Conservation (phyloP, 2,797 vertebrate genomes). For the Betta splendens region DNA sequence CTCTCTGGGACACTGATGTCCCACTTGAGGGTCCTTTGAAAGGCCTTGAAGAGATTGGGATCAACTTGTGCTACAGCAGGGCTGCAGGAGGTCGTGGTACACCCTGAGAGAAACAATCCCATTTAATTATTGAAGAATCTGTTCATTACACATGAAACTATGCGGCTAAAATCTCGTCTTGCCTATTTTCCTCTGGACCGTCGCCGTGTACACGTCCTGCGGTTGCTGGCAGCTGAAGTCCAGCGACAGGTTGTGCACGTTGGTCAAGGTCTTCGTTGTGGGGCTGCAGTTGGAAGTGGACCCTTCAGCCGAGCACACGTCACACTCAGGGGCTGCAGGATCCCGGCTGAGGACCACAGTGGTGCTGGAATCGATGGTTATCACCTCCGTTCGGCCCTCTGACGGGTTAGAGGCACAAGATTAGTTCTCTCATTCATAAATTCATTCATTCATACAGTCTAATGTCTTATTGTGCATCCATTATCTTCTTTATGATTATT, state of each 20-base stretch:
- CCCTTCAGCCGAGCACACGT: constrained; percentile 58
- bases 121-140: no score
- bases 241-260: constrained; percentile 31
- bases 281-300: constrained; percentile 48
- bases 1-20: constrained; percentile 68
- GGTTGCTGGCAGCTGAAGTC: constrained; percentile 75
- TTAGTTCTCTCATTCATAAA: no score
- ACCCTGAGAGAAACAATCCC: constrained; percentile 70
- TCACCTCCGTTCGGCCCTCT: constrained; percentile 58
- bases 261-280: constrained; percentile 22
- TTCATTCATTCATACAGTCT: neutral
- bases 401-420: neutral
- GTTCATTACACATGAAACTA: no score
- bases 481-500: no score
- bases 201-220: constrained; percentile 66
- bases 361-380: constrained; percentile 54
- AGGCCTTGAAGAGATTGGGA: constrained; percentile 72
- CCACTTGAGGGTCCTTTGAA: constrained; percentile 86
- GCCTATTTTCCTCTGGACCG: constrained; percentile 68
- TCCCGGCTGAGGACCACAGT: constrained; percentile 52
- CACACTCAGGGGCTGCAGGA: constrained; percentile 51
- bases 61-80: constrained; percentile 79
- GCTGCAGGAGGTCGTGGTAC: constrained; percentile 70
- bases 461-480: neutral
- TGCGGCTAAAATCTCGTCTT: no score